Base-by-base conservation (phyloP, 2,797 vertebrate genomes). In the Hephaestus fuliginosus region DNA sequence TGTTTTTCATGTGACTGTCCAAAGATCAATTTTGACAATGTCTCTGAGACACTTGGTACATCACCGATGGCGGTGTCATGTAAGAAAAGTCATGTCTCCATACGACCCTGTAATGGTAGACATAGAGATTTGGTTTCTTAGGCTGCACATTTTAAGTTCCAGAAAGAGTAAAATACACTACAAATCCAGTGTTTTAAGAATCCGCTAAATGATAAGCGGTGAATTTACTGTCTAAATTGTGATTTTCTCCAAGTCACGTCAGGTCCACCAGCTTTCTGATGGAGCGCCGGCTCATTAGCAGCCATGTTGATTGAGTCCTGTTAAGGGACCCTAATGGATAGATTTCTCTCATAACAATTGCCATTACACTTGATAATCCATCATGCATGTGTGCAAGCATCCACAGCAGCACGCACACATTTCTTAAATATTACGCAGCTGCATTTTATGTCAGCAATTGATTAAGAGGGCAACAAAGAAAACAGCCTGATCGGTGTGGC, bases 341-440 rank as follows among this genome's bases (percentile, higher is more conserved):
- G 86, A 91, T 89, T 91, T 81, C 86, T 91, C 86, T 94, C 88
- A 88, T 93, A 93, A 90, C 70, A 67, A 39, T 66, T 86, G 51
- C 66, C 63, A 57, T 81, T 79, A 36, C 72, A 55, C 56, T 69
- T 25, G 14, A 74, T 70, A 43, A 90, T 90, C 77, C 74, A 83
- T 91, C 86, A 71, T 30, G 10, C 51, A 63, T 43, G 22, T 74
- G 72, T 71, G 61, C 46, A 78, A 46, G 22, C 63, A 41, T 66
- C 64, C 28, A 70, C 18, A 53, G 33, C 62, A 58, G 60, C 61
- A 73, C 28, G 36, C 39, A 58, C 17, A 33, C 49, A 55, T 63
- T 1, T 58, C 49, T 57, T 44, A 52, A 51, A 58, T 17, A 56
- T 60, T 41, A 25, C 11, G 2, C 63, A 58, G 60, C 63, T 77